A percentile compares a stretch with the other conserved stretches of the same genome.
Conservation (phyloP, 2,888 invertebrate species). For the Lochmaea crataegi region DNA sequence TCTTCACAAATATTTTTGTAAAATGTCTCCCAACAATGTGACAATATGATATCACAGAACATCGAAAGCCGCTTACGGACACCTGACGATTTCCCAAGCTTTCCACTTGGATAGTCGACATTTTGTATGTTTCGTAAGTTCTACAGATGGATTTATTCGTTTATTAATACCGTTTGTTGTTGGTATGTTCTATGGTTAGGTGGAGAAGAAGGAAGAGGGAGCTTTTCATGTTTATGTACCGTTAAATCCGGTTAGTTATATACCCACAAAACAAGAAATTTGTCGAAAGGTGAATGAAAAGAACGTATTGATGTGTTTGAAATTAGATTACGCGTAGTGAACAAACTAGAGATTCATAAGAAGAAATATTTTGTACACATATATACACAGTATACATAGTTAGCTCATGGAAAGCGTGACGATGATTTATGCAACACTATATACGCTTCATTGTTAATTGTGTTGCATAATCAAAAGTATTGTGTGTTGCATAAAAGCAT, state of each 20-base stretch:
- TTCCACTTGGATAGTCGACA: slow-evolving; percentile 14
- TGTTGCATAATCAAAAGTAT: no score
- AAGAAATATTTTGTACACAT: neutral
- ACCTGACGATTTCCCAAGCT: slow-evolving; percentile 35
- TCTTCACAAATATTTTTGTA: slow-evolving; percentile 11
- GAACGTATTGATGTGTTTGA: neutral
- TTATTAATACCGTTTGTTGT: slow-evolving; percentile 34
- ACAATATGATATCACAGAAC: slow-evolving; percentile 18
- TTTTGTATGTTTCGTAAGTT: slow-evolving; percentile 26
- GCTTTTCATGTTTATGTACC: slow-evolving; percentile 27
- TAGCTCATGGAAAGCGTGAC: no score
- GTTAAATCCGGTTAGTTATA: slow-evolving; percentile 25
- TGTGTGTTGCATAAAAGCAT: no score
- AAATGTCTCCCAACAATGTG: slow-evolving; percentile 3
- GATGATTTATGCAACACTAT: no score
- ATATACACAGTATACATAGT: no score
- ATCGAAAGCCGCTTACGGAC: slow-evolving; percentile 33
- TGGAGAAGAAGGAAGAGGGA: slow-evolving; percentile 2
- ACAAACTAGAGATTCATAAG: neutral
- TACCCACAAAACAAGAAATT: neutral
- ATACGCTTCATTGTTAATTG: no score
- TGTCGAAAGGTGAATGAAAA: neutral
- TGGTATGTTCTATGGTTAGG: slow-evolving; percentile 30
- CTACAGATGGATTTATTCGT: slow-evolving; percentile 31
- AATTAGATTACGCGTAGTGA: neutral